Conservation (phyloP, 2,888 invertebrate species). For the Ormyrus pomaceus region DNA sequence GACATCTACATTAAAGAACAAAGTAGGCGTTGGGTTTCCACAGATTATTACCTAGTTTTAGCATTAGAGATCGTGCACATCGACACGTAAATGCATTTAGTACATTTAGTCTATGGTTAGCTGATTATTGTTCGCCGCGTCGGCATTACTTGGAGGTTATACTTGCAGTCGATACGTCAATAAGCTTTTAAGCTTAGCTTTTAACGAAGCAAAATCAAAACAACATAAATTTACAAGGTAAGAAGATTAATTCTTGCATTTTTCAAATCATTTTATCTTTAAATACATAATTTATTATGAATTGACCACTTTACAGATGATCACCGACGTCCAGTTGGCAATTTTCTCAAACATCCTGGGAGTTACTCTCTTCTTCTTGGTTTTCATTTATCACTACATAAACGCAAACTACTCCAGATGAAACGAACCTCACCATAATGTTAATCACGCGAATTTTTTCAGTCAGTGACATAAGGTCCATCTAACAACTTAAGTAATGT, state of each 20-base stretch:
- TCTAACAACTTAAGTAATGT: too few species aligned
- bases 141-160: too few species aligned
- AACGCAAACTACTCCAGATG: constrained; percentile 87
- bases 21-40: too few species aligned
- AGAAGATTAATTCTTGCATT: not conserved
- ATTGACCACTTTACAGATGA: constrained; percentile 80
- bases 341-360: constrained; percentile 97
- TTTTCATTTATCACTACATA: constrained; percentile 98
- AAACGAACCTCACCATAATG: constrained; percentile 51
- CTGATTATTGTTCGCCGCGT: too few species aligned
- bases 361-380: constrained; percentile 92
- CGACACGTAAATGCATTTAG: too few species aligned
- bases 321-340: constrained; percentile 96
- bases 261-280: not conserved
- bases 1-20: too few species aligned
- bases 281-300: not conserved
- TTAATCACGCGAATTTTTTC: not conserved
- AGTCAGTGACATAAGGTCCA: not conserved
- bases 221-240: not conserved
- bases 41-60: too few species aligned
- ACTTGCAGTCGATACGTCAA: too few species aligned
- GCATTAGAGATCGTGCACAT: too few species aligned
- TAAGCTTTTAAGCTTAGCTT: too few species aligned
- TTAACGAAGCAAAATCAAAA: too few species aligned
- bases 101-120: too few species aligned